Evolutionary conservation across 2,113 vertebrate species (phyloP).

Genomic region (Penelope pileata): DNA sequence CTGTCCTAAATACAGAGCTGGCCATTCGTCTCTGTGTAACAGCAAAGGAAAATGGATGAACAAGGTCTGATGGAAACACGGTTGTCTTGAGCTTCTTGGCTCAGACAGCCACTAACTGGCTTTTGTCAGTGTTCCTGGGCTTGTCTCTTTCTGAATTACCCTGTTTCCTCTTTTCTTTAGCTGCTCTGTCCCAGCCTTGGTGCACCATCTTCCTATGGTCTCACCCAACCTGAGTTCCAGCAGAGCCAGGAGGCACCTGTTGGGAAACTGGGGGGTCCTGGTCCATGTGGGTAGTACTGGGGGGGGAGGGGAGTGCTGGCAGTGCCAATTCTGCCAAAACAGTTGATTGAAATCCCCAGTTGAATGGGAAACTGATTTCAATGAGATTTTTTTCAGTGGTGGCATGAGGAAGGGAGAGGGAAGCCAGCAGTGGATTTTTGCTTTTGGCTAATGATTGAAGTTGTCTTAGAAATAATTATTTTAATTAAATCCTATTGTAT

Average conservation of each 20-base stretch:
- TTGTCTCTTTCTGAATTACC: background rate
- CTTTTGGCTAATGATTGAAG: constrained; percentile 2
- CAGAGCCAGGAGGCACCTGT: background rate
- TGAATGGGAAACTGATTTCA: background rate
- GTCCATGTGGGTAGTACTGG: background rate
- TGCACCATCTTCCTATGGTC: fast-evolving
- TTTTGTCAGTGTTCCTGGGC: background rate
- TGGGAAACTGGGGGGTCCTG: background rate
- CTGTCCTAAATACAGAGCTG: background rate
- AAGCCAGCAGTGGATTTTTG: background rate
- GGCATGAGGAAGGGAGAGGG: background rate
- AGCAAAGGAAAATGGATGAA: background rate
- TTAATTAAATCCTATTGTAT: constrained; percentile 16
- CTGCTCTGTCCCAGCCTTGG: background rate
- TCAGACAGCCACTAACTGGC: background rate
- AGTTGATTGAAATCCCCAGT: background rate
- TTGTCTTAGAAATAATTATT: background rate
- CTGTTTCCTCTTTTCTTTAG: background rate
- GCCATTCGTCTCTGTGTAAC: background rate
- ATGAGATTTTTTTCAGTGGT: background rate
- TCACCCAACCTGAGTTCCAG: background rate
- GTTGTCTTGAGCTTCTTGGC: background rate
- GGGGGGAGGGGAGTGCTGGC: background rate
- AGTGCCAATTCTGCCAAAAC: background rate
- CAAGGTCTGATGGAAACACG: background rate